Percentiles rank a stretch among this genome's conserved stretches.
Evolutionary conservation across 2,797 vertebrate genomes (phyloP).

Genomic region (Antrozous pallidus): DNA sequence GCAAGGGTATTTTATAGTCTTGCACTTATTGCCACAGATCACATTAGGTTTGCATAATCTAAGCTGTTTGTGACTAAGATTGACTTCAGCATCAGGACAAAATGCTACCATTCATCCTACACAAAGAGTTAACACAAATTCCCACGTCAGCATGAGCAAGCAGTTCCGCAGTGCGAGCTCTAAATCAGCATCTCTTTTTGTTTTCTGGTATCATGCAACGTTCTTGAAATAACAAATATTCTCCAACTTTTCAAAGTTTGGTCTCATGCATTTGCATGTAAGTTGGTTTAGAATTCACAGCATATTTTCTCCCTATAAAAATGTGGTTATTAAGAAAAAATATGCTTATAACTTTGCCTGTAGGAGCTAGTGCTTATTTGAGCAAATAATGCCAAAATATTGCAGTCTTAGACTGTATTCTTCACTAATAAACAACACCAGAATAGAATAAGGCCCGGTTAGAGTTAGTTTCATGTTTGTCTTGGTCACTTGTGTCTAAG

Average conservation of each 20-base stretch:
- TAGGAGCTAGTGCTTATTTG: not conserved
- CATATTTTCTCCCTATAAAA: not conserved
- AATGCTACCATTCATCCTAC: not conserved
- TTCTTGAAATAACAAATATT: slow-evolving; percentile 40
- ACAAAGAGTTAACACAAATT: slow-evolving; percentile 20
- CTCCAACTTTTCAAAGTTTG: not conserved
- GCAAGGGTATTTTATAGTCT: not conserved
- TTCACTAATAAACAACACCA: slow-evolving; percentile 15
- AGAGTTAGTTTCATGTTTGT: slow-evolving; percentile 32
- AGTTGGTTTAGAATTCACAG: slow-evolving; percentile 12
- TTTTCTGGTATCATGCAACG: not conserved
- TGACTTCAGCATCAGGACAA: not conserved
- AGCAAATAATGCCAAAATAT: slow-evolving; percentile 28
- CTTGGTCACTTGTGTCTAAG: not conserved
- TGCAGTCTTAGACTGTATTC: not conserved
- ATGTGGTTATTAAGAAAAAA: not conserved
- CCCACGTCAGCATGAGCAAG: not conserved
- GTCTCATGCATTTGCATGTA: not conserved
- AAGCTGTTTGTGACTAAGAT: slow-evolving; percentile 17
- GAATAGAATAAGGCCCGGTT: not conserved
- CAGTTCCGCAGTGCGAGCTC: not conserved
- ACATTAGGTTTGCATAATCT: slow-evolving; percentile 43
- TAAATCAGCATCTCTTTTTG: slow-evolving; percentile 9
- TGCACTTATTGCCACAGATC: slow-evolving; percentile 1
- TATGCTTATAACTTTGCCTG: not conserved